Evolutionary conservation across 2,113 vertebrate genomes (phyloP).

Genomic region (Lutjanus erythropterus): DNA sequence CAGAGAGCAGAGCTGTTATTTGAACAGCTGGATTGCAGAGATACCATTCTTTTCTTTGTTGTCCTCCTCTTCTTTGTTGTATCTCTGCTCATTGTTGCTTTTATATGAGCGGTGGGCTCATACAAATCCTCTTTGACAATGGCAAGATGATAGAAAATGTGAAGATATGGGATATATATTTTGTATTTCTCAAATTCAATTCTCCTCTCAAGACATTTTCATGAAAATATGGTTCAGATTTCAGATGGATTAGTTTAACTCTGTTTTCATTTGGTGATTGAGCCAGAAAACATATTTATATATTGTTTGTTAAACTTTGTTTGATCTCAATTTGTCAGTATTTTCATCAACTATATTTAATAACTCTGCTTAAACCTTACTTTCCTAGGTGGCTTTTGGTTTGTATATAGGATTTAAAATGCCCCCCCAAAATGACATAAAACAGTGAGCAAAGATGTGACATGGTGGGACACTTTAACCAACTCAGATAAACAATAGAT

Average conservation of each 20-base stretch:
- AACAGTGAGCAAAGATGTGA: neutral
- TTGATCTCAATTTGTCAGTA: neutral
- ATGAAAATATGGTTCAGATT: neutral
- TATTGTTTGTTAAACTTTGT: neutral
- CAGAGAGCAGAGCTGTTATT: neutral
- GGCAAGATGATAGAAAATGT: neutral
- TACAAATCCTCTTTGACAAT: neutral
- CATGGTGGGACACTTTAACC: neutral
- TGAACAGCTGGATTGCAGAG: constrained; percentile 19
- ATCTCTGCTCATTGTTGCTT: neutral
- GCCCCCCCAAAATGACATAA: neutral
- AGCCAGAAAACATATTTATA: neutral
- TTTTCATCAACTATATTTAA: neutral
- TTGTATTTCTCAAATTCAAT: neutral
- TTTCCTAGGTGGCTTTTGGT: neutral
- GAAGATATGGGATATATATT: neutral
- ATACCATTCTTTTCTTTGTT: constrained; percentile 19
- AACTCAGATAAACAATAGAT: neutral
- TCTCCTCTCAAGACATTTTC: neutral
- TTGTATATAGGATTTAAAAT: neutral
- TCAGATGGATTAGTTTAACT: neutral
- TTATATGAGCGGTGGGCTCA: neutral
- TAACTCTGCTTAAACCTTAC: neutral
- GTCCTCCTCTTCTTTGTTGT: neutral
- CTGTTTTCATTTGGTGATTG: neutral